phyloP scores from a whole-genome alignment of 2,113 vertebrate genomes.

The Chlamydotis undulata region DNA sequence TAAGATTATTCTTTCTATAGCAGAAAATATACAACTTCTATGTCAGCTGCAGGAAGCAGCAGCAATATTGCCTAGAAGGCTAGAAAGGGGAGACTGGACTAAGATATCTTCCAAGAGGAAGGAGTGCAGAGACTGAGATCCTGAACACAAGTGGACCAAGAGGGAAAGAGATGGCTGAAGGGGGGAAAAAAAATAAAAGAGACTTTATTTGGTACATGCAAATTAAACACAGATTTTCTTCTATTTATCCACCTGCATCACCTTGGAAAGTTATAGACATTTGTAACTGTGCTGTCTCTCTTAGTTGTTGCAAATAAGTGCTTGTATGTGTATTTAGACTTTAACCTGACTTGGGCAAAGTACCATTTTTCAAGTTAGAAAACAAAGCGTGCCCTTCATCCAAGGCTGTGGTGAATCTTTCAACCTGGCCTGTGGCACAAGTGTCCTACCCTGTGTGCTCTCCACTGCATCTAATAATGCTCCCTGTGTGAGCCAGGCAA shows the following conservation, averaged over 20 bases:
- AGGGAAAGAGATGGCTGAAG: not conserved
- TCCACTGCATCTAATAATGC: not conserved
- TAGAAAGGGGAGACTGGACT: not conserved
- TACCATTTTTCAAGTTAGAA: not conserved
- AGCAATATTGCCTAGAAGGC: not conserved
- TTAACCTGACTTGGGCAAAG: not conserved
- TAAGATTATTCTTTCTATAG: not conserved
- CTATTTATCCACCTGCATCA: not conserved
- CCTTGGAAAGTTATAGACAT: not conserved
- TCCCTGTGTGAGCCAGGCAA: not conserved
- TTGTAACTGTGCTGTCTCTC: not conserved
- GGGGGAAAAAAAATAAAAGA: rapidly evolving
- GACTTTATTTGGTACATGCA: not conserved
- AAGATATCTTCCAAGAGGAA: not conserved
- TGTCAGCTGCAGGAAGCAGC: not conserved
- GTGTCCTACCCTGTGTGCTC: rapidly evolving
- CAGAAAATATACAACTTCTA: not conserved
- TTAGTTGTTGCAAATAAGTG: not conserved
- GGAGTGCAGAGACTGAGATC: not conserved
- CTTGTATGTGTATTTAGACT: not conserved
- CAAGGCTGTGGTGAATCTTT: not conserved
- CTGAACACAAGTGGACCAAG: not conserved
- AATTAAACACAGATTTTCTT: not conserved
- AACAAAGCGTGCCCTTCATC: not conserved
- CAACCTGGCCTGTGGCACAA: not conserved